phyloP scores from a whole-genome alignment of 2,113 vertebrate genomes.

The Zapornia atra region DNA sequence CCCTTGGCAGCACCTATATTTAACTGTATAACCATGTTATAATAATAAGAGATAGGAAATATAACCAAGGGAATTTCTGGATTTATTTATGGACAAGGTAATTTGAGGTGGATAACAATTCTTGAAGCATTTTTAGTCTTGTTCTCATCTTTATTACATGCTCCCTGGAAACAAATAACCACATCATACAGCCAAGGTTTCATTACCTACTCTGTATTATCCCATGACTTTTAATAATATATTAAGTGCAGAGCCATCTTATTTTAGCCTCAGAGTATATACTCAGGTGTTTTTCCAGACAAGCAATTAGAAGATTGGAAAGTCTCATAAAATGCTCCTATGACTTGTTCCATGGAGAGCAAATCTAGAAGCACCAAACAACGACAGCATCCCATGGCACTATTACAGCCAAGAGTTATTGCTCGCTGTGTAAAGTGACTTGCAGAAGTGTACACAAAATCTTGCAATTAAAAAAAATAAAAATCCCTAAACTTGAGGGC shows the following conservation, averaged over 20 bases:
- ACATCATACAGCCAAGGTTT: conserved; percentile 56
- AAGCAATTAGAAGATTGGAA: conserved; percentile 85
- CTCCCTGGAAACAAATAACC: conserved; percentile 57
- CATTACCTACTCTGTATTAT: conserved; percentile 67
- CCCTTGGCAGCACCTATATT: neutral
- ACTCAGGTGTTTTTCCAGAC: conserved; percentile 75
- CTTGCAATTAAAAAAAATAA: conserved; percentile 48
- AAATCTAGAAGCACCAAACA: conserved; percentile 77
- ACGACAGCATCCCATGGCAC: conserved; percentile 70
- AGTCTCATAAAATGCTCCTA: conserved; percentile 75
- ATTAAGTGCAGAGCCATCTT: conserved; percentile 73
- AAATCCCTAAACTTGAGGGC: neutral
- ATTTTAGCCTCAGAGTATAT: conserved; percentile 74
- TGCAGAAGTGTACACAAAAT: conserved; percentile 46
- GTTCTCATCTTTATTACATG: conserved; percentile 17
- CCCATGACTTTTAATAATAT: conserved; percentile 65
- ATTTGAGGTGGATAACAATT: neutral
- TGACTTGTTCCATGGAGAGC: conserved; percentile 77
- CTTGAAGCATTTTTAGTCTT: conserved; percentile 16
- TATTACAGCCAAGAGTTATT: conserved; percentile 69
- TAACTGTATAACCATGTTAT: neutral
- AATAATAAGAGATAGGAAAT: neutral
- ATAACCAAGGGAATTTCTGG: neutral
- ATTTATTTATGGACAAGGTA: neutral
- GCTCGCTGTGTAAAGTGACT: conserved; percentile 45